These are phyloP conservation scores for Pangasius mekongensis DNA, from an alignment of 2,797 vertebrate genomes.

Conservation along the genomic window DNA sequence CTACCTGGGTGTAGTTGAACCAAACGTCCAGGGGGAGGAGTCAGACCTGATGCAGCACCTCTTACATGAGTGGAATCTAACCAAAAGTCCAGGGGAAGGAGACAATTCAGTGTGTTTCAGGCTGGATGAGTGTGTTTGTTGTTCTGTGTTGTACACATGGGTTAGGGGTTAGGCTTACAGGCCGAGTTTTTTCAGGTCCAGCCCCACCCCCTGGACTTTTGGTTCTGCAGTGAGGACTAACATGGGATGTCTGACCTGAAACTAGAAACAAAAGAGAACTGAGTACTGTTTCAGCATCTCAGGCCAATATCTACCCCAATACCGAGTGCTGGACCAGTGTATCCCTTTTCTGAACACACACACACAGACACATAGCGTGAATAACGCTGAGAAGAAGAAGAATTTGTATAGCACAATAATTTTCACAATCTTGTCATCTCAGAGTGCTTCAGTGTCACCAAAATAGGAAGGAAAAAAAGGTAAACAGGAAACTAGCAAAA, in stretches of 20 bases:
- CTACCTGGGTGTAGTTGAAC: too few species aligned
- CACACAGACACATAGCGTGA: not conserved
- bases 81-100: not conserved
- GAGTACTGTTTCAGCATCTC: not conserved
- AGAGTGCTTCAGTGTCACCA: not conserved
- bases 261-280: not conserved
- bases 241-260: not conserved
- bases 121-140: not conserved
- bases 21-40: too few species aligned
- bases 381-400: not conserved
- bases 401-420: not conserved
- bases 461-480: not conserved
- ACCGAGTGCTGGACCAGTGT: not conserved
- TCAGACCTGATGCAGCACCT: too few species aligned
- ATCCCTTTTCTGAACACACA: not conserved
- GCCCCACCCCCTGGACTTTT: not conserved
- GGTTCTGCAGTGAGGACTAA: not conserved
- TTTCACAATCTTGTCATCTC: not conserved
- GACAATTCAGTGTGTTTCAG: not conserved
- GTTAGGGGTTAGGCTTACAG: too few species aligned
- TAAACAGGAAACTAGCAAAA: not conserved
- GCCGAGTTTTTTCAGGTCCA: not conserved
- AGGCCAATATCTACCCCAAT: not conserved
- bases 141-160: not conserved
- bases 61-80: too few species aligned